phyloP scores from a whole-genome alignment of 1,140 invertebrate genomes.

The Heliconius eleuchia region DNA sequence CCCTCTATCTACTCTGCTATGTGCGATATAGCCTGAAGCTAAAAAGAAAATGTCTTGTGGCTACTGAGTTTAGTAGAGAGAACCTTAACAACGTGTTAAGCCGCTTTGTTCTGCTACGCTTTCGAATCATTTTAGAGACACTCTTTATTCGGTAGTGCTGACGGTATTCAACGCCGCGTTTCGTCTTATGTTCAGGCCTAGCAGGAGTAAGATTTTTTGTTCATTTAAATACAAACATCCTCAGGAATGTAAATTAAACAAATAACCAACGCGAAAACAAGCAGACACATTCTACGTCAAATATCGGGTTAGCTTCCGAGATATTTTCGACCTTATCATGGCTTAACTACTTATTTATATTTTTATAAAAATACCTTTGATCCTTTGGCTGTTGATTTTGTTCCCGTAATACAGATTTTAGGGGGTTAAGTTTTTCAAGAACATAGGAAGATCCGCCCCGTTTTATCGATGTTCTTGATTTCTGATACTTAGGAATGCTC shows the following conservation, averaged over 20 bases:
- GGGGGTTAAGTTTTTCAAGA: not conserved
- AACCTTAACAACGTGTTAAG: not conserved
- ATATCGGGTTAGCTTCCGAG: not conserved
- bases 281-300: not conserved
- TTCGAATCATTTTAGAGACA: too few relatives aligned
- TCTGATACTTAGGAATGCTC: too few relatives aligned
- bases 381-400: not conserved
- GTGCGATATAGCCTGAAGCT: not conserved
- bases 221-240: not conserved
- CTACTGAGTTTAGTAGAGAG: not conserved
- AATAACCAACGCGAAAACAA: not conserved
- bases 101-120: not conserved
- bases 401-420: not conserved
- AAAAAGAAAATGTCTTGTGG: not conserved
- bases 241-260: not conserved
- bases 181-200: not conserved
- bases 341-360: not conserved
- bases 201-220: not conserved
- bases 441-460: not conserved
- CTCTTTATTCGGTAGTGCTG: not conserved
- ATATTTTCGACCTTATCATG: not conserved
- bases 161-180: not conserved
- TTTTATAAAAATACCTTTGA: not conserved
- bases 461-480: not conserved
- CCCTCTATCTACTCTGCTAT: not conserved